A percentile compares a stretch with the other conserved stretches of the same genome.
These are phyloP conservation scores for Gryllus longicercus DNA, from an alignment of 2,888 invertebrate species.

Conservation along the genomic window DNA sequence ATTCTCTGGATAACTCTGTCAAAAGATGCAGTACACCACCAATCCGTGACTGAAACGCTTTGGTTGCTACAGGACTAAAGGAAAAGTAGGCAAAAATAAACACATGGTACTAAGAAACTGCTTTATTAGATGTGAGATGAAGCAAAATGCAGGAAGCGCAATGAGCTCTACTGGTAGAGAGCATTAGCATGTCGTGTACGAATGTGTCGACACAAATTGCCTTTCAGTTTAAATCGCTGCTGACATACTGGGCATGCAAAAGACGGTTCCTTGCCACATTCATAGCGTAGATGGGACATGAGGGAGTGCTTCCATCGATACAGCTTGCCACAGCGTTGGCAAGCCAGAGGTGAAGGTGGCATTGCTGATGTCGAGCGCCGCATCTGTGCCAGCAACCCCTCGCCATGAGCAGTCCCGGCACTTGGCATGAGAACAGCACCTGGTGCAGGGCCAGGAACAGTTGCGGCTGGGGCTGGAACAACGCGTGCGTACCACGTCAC, in stretches of 20 bases:
- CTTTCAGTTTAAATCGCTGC: slow-evolving; percentile 32
- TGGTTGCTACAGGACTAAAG: too few species aligned
- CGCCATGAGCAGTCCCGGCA: neutral
- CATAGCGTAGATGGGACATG: slow-evolving; percentile 47
- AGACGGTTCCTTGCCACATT: slow-evolving; percentile 47
- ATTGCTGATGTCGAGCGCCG: slow-evolving; percentile 45
- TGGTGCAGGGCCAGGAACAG: too few species aligned
- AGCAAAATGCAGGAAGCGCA: too few species aligned
- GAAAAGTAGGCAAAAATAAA: too few species aligned
- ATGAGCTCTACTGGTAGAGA: neutral
- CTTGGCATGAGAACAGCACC: too few species aligned
- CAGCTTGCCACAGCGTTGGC: slow-evolving; percentile 47
- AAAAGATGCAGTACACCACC: too few species aligned
- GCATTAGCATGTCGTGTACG: slow-evolving; percentile 32
- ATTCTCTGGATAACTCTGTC: too few species aligned
- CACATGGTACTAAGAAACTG: too few species aligned
- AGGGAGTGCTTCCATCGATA: slow-evolving; percentile 47
- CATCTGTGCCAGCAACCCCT: neutral
- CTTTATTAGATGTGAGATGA: too few species aligned
- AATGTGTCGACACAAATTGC: slow-evolving; percentile 37
- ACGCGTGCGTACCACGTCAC: too few species aligned
- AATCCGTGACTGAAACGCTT: too few species aligned
- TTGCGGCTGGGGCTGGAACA: too few species aligned
- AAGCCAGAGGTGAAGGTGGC: slow-evolving; percentile 54
- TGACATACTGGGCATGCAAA: slow-evolving; percentile 47